Conservation (phyloP, 2,888 invertebrate genomes). For the Ephialtes manifestator region DNA sequence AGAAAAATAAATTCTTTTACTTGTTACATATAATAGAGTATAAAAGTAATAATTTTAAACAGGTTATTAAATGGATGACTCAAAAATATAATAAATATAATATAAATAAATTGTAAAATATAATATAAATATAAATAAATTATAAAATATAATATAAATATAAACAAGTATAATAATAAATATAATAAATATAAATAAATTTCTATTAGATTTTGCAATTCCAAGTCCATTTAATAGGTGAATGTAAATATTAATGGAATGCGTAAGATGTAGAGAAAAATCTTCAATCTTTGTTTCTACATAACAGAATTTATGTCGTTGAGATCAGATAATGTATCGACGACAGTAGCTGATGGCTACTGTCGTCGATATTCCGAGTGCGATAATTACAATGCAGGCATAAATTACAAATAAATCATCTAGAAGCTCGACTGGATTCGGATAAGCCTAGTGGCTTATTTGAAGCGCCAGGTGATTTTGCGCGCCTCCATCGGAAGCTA, state of each 20-base stretch:
- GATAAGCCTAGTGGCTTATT: slow-evolving; percentile 47
- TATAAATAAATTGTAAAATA: too few species aligned
- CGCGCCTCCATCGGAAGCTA: slow-evolving; percentile 30
- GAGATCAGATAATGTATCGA: slow-evolving; percentile 10
- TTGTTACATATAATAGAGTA: too few species aligned
- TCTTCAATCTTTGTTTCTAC: background rate
- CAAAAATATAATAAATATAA: too few species aligned
- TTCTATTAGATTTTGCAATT: background rate
- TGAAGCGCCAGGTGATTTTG: slow-evolving; percentile 62
- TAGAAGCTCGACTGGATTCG: slow-evolving; percentile 27
- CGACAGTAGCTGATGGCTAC: slow-evolving; percentile 13
- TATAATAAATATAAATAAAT: too few species aligned
- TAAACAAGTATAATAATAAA: too few species aligned
- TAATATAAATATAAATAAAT: too few species aligned
- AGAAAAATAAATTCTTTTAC: too few species aligned
- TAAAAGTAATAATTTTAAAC: too few species aligned
- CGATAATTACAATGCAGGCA: slow-evolving; percentile 41
- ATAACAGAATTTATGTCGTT: background rate
- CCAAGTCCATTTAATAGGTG: background rate
- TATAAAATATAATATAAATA: too few species aligned
- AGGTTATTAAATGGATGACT: too few species aligned
- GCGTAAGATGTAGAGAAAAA: background rate
- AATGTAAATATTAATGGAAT: background rate
- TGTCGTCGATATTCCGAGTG: slow-evolving; percentile 37
- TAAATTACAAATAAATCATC: slow-evolving; percentile 62